Conservation (phyloP, 2,113 vertebrate species). For the Gadus chalcogrammus region DNA sequence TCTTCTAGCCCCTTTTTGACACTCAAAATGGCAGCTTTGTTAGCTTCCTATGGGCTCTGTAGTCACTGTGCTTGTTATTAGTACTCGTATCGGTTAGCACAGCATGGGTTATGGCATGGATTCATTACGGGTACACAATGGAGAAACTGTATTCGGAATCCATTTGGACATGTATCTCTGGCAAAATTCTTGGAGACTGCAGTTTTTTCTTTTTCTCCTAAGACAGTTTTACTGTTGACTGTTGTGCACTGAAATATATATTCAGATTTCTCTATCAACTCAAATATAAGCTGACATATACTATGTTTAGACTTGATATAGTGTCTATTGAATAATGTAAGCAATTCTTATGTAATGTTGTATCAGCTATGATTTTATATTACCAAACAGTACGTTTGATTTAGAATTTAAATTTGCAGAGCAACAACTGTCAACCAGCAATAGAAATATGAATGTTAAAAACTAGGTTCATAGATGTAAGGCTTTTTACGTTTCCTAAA, state of each 20-base stretch:
- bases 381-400: constrained; percentile 70
- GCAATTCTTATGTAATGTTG: constrained; percentile 90
- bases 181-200: constrained; percentile 65
- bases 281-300: constrained; percentile 67
- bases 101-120: constrained; percentile 73
- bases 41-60: constrained; percentile 70
- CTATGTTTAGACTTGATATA: constrained; percentile 77
- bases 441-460: constrained; percentile 85
- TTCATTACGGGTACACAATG: constrained; percentile 53
- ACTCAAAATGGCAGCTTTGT: constrained; percentile 76
- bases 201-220: constrained; percentile 67
- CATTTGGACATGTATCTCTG: constrained; percentile 56
- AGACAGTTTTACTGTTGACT: constrained; percentile 76
- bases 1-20: constrained; percentile 60
- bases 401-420: constrained; percentile 80
- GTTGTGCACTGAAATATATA: constrained; percentile 75
- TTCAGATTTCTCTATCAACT: constrained; percentile 69
- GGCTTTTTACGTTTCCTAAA: constrained; percentile 73
- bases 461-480: constrained; percentile 76
- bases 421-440: constrained; percentile 88
- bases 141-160: constrained; percentile 52
- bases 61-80: constrained; percentile 78
- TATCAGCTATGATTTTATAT: constrained; percentile 87
- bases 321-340: constrained; percentile 80
- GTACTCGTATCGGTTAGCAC: constrained; percentile 74